Percentiles rank a stretch among this genome's conserved stretches.
These are phyloP conservation scores for Thalpophila matura DNA, from an alignment of 2,888 invertebrate genomes.

Conservation along the genomic window DNA sequence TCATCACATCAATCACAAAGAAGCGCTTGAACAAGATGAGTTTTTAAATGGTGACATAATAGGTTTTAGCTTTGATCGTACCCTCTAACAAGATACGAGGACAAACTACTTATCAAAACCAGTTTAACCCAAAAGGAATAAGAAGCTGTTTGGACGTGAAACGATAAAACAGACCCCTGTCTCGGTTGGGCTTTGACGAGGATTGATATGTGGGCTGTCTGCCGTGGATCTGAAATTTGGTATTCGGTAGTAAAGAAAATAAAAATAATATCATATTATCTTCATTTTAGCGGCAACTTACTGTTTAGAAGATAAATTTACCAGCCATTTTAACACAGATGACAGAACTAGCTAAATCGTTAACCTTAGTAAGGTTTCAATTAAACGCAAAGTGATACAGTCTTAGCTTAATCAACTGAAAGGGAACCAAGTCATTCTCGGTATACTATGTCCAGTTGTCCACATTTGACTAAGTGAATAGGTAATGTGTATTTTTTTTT, in stretches of 20 bases:
- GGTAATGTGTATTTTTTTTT: no score
- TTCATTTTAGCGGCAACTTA: not conserved
- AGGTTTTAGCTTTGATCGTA: constrained; percentile 28
- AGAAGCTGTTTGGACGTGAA: constrained; percentile 28
- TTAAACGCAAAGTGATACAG: not conserved
- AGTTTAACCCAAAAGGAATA: constrained; percentile 51
- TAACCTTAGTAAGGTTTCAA: constrained; percentile 9
- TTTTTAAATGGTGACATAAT: constrained; percentile 5
- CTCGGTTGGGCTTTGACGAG: constrained; percentile 39
- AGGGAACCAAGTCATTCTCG: not conserved
- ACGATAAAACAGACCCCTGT: constrained; percentile 58
- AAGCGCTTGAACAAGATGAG: not conserved
- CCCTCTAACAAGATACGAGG: constrained; percentile 45
- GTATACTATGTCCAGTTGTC: no score
- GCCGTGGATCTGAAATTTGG: constrained; percentile 29
- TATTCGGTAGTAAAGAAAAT: constrained; percentile 30
- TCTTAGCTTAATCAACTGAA: constrained; percentile 17
- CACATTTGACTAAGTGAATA: not conserved
- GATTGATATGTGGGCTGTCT: constrained; percentile 41
- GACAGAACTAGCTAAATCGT: not conserved
- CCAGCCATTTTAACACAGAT: not conserved
- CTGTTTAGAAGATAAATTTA: not conserved
- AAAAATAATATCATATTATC: constrained; percentile 1
- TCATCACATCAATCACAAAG: not conserved
- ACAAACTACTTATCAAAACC: constrained; percentile 52